Evolutionary conservation across 1,140 invertebrate species (phyloP), one percentile per base, ranked within the genome.

Genomic region (Ectropis grisescens): DNA sequence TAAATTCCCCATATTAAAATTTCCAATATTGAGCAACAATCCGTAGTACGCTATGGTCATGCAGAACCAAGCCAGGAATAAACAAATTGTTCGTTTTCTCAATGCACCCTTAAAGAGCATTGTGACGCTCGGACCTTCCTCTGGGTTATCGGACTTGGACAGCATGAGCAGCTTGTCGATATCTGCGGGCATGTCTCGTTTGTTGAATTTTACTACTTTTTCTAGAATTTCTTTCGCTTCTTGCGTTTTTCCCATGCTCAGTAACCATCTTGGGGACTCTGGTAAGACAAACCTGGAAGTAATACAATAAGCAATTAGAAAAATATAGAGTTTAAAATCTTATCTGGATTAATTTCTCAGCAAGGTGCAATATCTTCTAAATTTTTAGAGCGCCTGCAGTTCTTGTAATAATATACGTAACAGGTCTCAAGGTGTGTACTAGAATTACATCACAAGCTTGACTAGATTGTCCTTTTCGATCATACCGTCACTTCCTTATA

Each of bases 231-330:
- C 65, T 42, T 88, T 85, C 0, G 92, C 90, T 82, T 91, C 87
- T 27, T 88, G 83, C 2, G 85, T 84, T 44, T 86, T 85, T 29
- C 91, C 91, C 61, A 91, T 87, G 13, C 90, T 88, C 14, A 94
- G 66, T 11, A 95, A 72, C 93, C 93, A 95, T 45, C 92, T 84
- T 7, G 93, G 92, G 2, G 93, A 94, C 85, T 95, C 93, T 1
- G 93, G 93, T 12, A 94, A 74, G 11, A 93, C 81, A 82, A 90
- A 91, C 85, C 86, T 90, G 52, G 29, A 72, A 66, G 33, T 22
- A 33, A 31, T 11, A 46, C 10, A 40, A 11, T 35, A 28, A 28
- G n/a, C 14, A 23, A 13, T 16, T 11, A 31, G 6, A 27, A 35
- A 26, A 33, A 29, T n/a, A n/a, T n/a, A n/a, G n/a, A n/a, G n/a